phyloP scores from a whole-genome alignment of 1,140 invertebrate genomes.

The Bombus fervidus region DNA sequence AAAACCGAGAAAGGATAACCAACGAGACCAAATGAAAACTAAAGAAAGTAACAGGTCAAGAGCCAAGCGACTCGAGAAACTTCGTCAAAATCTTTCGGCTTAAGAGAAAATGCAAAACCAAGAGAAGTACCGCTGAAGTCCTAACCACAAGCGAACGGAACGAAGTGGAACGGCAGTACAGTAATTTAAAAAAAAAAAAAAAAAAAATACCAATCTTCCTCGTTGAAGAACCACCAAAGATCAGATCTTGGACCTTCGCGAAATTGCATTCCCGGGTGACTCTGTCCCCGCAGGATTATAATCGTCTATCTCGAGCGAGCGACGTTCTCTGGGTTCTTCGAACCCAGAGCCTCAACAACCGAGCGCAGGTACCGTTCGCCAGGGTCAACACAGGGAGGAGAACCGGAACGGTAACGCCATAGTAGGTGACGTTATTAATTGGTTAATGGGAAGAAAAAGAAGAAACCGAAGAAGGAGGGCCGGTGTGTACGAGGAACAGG shows the following conservation, averaged over 20 bases:
- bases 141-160: not conserved
- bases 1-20: not conserved
- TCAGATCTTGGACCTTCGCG: no score
- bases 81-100: no score
- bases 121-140: no score
- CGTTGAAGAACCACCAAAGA: no score
- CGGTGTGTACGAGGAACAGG: constrained; percentile 29
- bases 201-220: not conserved
- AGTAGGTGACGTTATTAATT: constrained; percentile 79
- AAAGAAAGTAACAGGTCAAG: not conserved
- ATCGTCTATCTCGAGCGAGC: constrained; percentile 59
- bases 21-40: not conserved
- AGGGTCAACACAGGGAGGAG: constrained; percentile 69
- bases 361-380: constrained; percentile 72
- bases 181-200: no score
- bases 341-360: constrained; percentile 42
- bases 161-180: not conserved
- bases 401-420: constrained; percentile 72
- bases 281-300: constrained; percentile 67
- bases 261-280: constrained; percentile 54
- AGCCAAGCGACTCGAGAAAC: not conserved
- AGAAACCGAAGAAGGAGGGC: constrained; percentile 42
- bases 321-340: constrained; percentile 55
- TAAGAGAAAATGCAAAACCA: no score
- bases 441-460: constrained; percentile 75